Conservation (phyloP, 2,888 invertebrate genomes). For the Lasiommata megera region DNA sequence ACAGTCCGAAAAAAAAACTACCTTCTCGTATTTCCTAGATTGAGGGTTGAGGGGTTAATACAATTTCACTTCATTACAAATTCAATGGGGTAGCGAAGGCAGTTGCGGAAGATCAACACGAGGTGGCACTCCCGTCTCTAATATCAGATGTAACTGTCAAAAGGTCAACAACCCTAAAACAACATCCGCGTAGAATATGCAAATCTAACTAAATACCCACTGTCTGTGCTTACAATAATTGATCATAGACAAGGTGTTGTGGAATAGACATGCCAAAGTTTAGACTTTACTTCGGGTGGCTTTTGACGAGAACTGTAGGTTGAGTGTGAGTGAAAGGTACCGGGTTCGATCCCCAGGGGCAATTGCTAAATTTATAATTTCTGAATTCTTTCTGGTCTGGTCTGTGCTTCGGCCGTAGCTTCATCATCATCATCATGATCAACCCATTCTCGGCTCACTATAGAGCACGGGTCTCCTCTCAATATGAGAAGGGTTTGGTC, state of each 20-base stretch:
- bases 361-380: no score
- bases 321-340: no score
- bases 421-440: no score
- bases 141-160: conserved; percentile 25
- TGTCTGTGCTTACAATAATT: conserved; percentile 7
- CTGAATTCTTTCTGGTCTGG: no score
- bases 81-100: conserved; percentile 32
- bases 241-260: conserved; percentile 5
- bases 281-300: not conserved
- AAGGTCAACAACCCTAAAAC: conserved; percentile 24
- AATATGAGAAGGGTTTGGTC: no score
- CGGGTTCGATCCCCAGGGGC: no score
- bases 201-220: conserved; percentile 15
- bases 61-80: conserved; percentile 11
- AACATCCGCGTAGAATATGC: conserved; percentile 23
- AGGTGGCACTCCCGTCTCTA: conserved; percentile 14
- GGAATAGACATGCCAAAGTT: not conserved
- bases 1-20: no score
- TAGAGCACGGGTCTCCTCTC: no score
- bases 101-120: conserved; percentile 20
- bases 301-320: not conserved
- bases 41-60: no score
- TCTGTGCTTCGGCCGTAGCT: no score
- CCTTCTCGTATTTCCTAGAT: not conserved
- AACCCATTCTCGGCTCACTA: no score